Percentiles rank a stretch among this genome's conserved stretches.
These are phyloP conservation scores for Anguilla rostrata DNA, from an alignment of 2,113 vertebrate genomes.

Conservation along the genomic window DNA sequence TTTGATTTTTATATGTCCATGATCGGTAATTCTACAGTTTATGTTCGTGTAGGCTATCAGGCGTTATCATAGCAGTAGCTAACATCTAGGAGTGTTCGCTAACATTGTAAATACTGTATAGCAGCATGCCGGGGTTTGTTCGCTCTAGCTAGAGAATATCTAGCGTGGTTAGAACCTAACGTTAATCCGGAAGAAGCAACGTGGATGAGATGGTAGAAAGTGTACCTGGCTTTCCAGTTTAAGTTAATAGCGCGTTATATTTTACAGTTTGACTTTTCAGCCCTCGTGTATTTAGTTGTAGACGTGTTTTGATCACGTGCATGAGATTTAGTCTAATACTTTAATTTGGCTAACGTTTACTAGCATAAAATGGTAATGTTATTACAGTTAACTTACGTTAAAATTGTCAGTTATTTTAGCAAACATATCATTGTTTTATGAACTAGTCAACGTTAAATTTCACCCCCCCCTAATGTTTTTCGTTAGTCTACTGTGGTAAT, in stretches of 20 bases:
- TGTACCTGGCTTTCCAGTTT: not conserved
- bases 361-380: not conserved
- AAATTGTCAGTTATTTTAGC: too few species aligned
- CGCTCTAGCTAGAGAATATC: not conserved
- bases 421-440: too few species aligned
- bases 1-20: not conserved
- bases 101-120: too few species aligned
- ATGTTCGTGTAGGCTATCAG: not conserved
- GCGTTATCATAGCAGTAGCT: too few species aligned
- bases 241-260: not conserved
- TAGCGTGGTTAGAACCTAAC: not conserved
- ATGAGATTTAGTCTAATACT: not conserved
- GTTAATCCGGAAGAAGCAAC: conserved; percentile 2
- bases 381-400: not conserved
- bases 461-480: too few species aligned
- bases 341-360: not conserved
- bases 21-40: not conserved
- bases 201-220: not conserved
- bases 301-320: not conserved
- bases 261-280: not conserved
- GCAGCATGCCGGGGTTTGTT: too few species aligned
- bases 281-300: not conserved
- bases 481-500: too few species aligned
- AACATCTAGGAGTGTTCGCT: not conserved
- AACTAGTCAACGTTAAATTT: too few species aligned